phyloP scores from a whole-genome alignment of 2,797 vertebrate genomes.

The Neosalanx taihuensis region DNA sequence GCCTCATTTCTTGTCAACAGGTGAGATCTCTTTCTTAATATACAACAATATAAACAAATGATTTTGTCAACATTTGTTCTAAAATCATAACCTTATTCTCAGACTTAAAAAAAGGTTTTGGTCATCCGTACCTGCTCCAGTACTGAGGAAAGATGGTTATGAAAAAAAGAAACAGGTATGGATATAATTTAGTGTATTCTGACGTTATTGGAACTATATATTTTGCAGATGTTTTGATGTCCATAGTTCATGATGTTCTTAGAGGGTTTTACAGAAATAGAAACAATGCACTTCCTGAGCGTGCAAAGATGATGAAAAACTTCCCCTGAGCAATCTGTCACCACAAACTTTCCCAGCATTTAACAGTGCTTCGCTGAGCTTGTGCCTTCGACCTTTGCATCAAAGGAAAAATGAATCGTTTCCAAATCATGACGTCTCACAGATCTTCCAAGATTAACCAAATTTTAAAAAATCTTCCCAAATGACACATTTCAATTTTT shows the following conservation, averaged over 20 bases:
- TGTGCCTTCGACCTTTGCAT: no score
- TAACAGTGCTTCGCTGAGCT: background rate
- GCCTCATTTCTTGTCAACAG: constrained; percentile 55
- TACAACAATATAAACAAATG: background rate
- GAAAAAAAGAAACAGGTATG: constrained; percentile 46
- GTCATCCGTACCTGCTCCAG: constrained; percentile 60
- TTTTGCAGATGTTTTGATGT: background rate
- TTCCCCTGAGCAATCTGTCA: background rate
- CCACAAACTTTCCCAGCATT: constrained; percentile 1
- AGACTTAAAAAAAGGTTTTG: constrained; percentile 56
- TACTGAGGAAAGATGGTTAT: constrained; percentile 41
- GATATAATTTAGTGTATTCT: background rate
- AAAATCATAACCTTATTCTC: background rate
- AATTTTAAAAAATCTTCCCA: no score
- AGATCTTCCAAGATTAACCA: no score
- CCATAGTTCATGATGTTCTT: background rate
- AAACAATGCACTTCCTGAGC: constrained; percentile 1
- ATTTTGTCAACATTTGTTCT: background rate
- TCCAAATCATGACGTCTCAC: no score
- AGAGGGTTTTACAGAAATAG: no score
- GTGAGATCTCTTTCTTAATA: constrained; percentile 18
- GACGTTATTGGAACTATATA: background rate
- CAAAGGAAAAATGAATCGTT: no score
- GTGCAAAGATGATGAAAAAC: background rate
- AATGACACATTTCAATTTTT: no score